These are phyloP conservation scores for Sinonovacula constricta DNA, from an alignment of 1,140 invertebrate genomes.

Conservation along the genomic window DNA sequence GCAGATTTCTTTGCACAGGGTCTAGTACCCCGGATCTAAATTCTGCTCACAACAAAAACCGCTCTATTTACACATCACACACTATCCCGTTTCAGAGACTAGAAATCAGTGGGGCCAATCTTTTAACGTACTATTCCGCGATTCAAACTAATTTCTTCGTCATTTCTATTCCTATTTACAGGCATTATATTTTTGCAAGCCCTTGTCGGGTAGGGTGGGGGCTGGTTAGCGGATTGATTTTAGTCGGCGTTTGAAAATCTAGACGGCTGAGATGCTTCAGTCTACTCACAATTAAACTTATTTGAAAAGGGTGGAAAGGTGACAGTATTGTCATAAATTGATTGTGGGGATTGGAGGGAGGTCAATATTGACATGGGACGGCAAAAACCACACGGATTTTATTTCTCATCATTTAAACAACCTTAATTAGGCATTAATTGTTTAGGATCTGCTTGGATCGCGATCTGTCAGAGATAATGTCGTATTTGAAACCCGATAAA, in stretches of 20 bases:
- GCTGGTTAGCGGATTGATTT: no score
- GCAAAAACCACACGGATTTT: no score
- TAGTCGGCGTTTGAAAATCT: no score
- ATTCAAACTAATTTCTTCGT: no score
- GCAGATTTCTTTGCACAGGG: constrained; percentile 4
- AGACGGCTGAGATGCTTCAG: neutral
- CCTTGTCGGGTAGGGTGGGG: no score
- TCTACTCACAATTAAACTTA: neutral
- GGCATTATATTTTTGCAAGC: no score
- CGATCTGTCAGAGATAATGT: no score
- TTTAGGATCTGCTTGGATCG: no score
- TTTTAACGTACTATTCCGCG: no score
- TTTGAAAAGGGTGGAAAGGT: neutral
- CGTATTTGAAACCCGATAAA: no score
- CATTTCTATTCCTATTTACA: no score
- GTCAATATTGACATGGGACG: neutral
- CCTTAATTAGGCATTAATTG: no score
- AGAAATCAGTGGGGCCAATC: neutral
- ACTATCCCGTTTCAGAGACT: neutral
- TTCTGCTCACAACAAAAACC: neutral
- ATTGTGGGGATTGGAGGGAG: neutral
- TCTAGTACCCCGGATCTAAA: neutral
- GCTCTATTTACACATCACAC: neutral
- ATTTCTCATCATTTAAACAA: neutral
- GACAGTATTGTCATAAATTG: neutral